phyloP scores from a whole-genome alignment of 1,140 invertebrate genomes.

The Laupala kohalensis region DNA sequence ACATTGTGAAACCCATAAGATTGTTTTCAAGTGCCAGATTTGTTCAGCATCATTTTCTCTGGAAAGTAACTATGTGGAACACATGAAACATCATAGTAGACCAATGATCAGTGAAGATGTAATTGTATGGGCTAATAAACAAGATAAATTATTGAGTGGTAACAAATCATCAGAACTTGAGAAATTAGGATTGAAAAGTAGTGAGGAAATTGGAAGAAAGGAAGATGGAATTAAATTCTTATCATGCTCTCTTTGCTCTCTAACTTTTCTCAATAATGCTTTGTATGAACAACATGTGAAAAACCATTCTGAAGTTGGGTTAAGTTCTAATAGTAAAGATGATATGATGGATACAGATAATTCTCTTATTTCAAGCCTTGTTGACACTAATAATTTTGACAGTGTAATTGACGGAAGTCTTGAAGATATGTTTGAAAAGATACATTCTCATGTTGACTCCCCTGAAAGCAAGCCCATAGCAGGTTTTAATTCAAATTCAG shows the following conservation, averaged over 20 bases:
- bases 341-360: background rate
- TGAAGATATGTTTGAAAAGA: slow-evolving; percentile 11
- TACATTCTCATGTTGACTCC: background rate
- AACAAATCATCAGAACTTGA: background rate
- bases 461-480: background rate
- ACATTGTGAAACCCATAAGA: background rate
- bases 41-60: background rate
- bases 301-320: background rate
- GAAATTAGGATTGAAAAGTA: background rate
- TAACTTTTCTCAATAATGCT: slow-evolving; percentile 6
- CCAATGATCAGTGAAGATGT: background rate
- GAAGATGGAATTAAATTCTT: slow-evolving; percentile 2
- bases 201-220: background rate
- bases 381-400: background rate
- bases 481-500: background rate
- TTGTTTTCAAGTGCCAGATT: background rate
- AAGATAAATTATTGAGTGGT: background rate
- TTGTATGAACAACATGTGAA: slow-evolving; percentile 8
- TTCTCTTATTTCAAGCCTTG: background rate
- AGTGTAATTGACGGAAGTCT: slow-evolving; percentile 5
- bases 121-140: background rate
- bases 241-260: slow-evolving; percentile 6
- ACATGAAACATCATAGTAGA: background rate
- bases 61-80: background rate
- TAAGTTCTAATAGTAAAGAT: background rate